These are phyloP conservation scores for Incurvaria masculella DNA, from an alignment of 2,888 invertebrate genomes.

Conservation along the genomic window DNA sequence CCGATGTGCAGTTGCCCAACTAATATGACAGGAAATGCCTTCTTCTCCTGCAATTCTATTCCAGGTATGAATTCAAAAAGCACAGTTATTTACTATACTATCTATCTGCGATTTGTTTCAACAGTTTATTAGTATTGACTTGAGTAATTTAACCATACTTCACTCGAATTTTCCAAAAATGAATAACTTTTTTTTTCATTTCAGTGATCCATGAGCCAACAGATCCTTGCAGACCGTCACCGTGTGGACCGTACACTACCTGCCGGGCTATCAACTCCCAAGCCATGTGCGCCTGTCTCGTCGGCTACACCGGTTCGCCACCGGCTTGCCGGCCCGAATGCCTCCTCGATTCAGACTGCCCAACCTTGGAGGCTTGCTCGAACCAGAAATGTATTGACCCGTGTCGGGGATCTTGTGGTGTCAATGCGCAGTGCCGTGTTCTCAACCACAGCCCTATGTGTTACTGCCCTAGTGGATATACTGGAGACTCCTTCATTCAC, in stretches of 20 bases:
- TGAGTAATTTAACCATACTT: no score
- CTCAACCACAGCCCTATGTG: conserved; percentile 86
- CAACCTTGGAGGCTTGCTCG: conserved; percentile 70
- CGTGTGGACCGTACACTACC: conserved; percentile 76
- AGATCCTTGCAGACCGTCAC: conserved; percentile 65
- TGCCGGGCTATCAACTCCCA: conserved; percentile 57
- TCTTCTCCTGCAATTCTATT: conserved; percentile 56
- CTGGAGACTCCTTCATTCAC: conserved; percentile 79
- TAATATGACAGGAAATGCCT: conserved; percentile 69
- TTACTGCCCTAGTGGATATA: conserved; percentile 66
- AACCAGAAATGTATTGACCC: conserved; percentile 79
- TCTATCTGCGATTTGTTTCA: no score
- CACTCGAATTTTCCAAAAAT: no score
- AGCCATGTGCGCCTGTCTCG: conserved; percentile 71
- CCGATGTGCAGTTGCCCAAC: conserved; percentile 64
- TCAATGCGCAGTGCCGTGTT: conserved; percentile 71
- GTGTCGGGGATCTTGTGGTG: conserved; percentile 77
- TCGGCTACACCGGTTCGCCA: conserved; percentile 72
- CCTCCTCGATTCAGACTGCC: conserved; percentile 76
- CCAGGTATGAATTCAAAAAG: no score
- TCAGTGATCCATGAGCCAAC: conserved; percentile 24
- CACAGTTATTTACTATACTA: no score
- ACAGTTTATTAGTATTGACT: no score
- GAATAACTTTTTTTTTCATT: conserved; percentile 15
- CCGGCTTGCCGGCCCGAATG: conserved; percentile 81